These are phyloP conservation scores for Bucorvus abyssinicus DNA, from an alignment of 2,797 vertebrate species.

Conservation along the genomic window DNA sequence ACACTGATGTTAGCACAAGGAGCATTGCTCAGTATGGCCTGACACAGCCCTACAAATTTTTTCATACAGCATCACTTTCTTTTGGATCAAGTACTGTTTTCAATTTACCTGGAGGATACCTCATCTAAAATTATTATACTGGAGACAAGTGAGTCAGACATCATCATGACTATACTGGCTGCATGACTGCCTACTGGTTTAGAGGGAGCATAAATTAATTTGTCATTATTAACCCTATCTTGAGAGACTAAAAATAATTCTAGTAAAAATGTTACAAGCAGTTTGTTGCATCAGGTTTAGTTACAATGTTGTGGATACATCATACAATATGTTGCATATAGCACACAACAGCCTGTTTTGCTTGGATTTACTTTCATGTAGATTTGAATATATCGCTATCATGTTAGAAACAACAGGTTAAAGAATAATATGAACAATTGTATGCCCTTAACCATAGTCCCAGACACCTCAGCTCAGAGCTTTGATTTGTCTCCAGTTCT, in stretches of 20 bases:
- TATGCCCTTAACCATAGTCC: background rate
- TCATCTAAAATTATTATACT: constrained; percentile 17
- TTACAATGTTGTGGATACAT: background rate
- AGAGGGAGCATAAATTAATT: constrained; percentile 1
- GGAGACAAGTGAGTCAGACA: background rate
- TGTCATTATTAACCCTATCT: background rate
- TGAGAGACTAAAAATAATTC: background rate
- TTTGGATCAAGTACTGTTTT: constrained; percentile 20
- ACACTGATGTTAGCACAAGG: background rate
- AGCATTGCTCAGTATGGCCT: background rate
- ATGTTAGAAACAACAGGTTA: background rate
- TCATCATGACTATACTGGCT: background rate
- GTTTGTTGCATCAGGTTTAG: background rate
- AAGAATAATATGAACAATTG: background rate
- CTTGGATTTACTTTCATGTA: background rate
- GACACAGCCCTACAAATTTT: background rate
- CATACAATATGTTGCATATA: background rate
- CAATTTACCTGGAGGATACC: background rate
- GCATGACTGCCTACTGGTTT: background rate
- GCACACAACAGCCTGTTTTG: background rate
- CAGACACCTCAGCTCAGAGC: background rate
- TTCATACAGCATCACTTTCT: background rate
- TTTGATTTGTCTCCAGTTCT: background rate
- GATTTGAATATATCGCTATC: background rate
- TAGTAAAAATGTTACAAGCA: background rate